Percentiles rank a stretch among this genome's conserved stretches.
phyloP scores from a whole-genome alignment of 2,113 vertebrate genomes.

The Vanacampus margaritifer region DNA sequence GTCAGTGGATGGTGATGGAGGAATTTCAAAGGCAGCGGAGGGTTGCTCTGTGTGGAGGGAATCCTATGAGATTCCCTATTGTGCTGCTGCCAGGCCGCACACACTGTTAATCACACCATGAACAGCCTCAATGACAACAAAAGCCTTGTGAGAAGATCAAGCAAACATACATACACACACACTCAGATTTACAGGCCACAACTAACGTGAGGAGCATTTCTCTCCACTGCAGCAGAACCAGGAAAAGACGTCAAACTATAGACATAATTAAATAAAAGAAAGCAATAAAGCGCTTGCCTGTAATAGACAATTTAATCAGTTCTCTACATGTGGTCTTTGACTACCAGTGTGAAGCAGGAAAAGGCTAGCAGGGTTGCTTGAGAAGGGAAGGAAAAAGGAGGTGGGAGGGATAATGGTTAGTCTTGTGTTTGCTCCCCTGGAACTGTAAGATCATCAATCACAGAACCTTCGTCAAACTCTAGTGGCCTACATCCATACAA shows the following conservation, averaged over 20 bases:
- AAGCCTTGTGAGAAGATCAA: slow-evolving; percentile 44
- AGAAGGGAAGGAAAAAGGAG: slow-evolving; percentile 16
- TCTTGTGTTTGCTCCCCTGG: slow-evolving; percentile 45
- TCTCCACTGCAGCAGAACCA: slow-evolving; percentile 12
- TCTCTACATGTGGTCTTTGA: slow-evolving; percentile 2
- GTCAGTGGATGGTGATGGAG: slow-evolving; percentile 57
- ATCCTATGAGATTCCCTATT: slow-evolving; percentile 63
- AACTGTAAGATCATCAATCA: slow-evolving; percentile 81
- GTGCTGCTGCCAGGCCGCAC: slow-evolving; percentile 58
- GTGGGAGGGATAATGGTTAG: slow-evolving; percentile 18
- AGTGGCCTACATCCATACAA: slow-evolving; percentile 60
- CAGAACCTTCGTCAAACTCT: slow-evolving; percentile 73
- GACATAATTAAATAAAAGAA: slow-evolving; percentile 10
- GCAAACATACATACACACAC: slow-evolving; percentile 7
- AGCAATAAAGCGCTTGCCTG: slow-evolving; percentile 5
- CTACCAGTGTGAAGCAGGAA: slow-evolving; percentile 27
- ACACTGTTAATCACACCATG: slow-evolving; percentile 66
- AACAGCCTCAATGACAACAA: slow-evolving; percentile 66
- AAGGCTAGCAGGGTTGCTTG: slow-evolving; percentile 21
- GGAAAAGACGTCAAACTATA: slow-evolving; percentile 15
- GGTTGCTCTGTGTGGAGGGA: slow-evolving; percentile 54
- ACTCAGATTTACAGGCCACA: slow-evolving; percentile 18
- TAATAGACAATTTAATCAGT: slow-evolving; percentile 4
- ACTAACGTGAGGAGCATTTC: slow-evolving; percentile 16
- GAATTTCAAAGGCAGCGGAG: slow-evolving; percentile 65